Conservation (phyloP, 2,888 invertebrate species). For the Scaptomyza caliginosa region DNA sequence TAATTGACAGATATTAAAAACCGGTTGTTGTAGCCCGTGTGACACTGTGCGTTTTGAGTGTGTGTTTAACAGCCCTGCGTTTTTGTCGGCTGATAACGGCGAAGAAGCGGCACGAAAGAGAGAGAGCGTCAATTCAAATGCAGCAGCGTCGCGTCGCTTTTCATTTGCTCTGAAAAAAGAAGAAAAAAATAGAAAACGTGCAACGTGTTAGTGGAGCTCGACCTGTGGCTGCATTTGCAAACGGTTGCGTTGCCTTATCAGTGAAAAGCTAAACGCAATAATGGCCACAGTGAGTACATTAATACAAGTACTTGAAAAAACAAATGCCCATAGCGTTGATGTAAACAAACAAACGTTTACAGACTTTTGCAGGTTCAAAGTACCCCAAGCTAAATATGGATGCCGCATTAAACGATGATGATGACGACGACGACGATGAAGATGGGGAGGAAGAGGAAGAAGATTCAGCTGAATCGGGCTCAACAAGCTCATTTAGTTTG, state of each 20-base stretch:
- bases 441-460: conserved; percentile 63
- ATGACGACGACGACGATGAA: conserved; percentile 45
- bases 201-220: conserved; percentile 62
- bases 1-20: conserved; percentile 4
- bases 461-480: conserved; percentile 63
- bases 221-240: conserved; percentile 20
- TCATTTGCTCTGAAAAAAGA: conserved; percentile 46
- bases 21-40: conserved; percentile 10
- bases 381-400: conserved; percentile 33
- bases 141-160: conserved; percentile 69
- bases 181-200: conserved; percentile 65
- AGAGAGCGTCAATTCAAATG: conserved; percentile 54
- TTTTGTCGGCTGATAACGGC: conserved; percentile 60
- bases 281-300: conserved; percentile 58
- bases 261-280: conserved; percentile 14
- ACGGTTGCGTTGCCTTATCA: conserved; percentile 41
- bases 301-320: not conserved
- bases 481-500: conserved; percentile 80
- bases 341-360: conserved; percentile 37
- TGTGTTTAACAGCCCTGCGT: conserved; percentile 39
- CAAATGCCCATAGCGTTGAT: conserved; percentile 1
- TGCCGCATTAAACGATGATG: conserved; percentile 11
- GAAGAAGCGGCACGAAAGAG: conserved; percentile 70
- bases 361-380: conserved; percentile 59
- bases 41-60: conserved; percentile 38